phyloP scores from a whole-genome alignment of 2,113 vertebrate species.

The Lycaon pictus region DNA sequence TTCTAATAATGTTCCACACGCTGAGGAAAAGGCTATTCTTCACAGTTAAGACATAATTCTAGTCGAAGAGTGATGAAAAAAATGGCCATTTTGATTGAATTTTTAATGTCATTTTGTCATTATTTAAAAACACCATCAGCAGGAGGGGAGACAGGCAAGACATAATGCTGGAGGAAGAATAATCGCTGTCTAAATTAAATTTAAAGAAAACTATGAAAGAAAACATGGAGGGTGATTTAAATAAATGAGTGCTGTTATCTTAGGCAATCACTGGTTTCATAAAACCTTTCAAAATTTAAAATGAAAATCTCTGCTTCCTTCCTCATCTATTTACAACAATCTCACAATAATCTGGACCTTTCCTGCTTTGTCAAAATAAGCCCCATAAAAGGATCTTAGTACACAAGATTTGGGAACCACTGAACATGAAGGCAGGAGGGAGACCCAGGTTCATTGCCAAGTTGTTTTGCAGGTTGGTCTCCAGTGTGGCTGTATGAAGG shows the following conservation, averaged over 20 bases:
- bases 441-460: neutral
- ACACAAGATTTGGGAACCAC: neutral
- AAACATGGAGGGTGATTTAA: slow-evolving; percentile 51
- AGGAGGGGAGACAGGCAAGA: slow-evolving; percentile 32
- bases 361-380: neutral
- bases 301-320: neutral
- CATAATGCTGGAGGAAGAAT: slow-evolving; percentile 22
- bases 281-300: slow-evolving; percentile 49
- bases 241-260: slow-evolving; percentile 31
- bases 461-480: neutral
- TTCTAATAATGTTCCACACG: neutral
- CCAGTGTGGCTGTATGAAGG: neutral
- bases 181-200: slow-evolving; percentile 55
- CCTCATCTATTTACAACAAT: neutral
- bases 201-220: slow-evolving; percentile 45
- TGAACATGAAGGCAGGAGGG: neutral
- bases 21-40: neutral
- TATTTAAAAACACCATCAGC: slow-evolving; percentile 61
- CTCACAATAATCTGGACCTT: neutral
- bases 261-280: neutral
- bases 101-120: slow-evolving; percentile 74
- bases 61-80: slow-evolving; percentile 45
- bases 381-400: neutral
- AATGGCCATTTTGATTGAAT: slow-evolving; percentile 65
- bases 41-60: slow-evolving; percentile 27